phyloP scores from a whole-genome alignment of 2,888 invertebrate genomes.

The Noctua comes region DNA sequence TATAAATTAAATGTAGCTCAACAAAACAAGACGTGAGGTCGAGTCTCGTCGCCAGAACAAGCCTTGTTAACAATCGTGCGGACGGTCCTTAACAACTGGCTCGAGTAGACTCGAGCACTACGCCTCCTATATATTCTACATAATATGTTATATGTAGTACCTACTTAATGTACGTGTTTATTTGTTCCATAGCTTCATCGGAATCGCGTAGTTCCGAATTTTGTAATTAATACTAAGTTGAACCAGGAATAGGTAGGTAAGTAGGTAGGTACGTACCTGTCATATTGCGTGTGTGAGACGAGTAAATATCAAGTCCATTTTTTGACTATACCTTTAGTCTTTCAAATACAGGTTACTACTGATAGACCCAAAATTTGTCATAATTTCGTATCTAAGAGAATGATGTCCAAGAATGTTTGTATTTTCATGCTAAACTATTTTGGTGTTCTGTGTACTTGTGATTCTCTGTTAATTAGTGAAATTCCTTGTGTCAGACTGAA shows the following conservation, averaged over 20 bases:
- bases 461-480: constrained; percentile 13
- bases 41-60: constrained; percentile 66
- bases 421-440: background rate
- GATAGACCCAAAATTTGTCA: constrained; percentile 20
- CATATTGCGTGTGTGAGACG: background rate
- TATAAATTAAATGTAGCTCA: constrained; percentile 66
- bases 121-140: constrained; percentile 24
- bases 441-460: constrained; percentile 2
- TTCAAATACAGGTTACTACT: no score
- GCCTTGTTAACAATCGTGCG: constrained; percentile 72
- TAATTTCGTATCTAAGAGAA: constrained; percentile 15
- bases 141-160: constrained; percentile 24
- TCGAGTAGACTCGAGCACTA: constrained; percentile 42
- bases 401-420: background rate
- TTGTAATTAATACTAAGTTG: constrained; percentile 20
- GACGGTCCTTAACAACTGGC: constrained; percentile 63
- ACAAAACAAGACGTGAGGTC: constrained; percentile 67
- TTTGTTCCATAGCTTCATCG: constrained; percentile 17
- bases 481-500: constrained; percentile 38
- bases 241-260: background rate
- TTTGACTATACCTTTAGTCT: background rate
- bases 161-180: constrained; percentile 24
- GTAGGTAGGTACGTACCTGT: background rate
- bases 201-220: constrained; percentile 18
- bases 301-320: constrained; percentile 14